Conservation (phyloP, 2,113 vertebrate genomes). For the Nestor notabilis region DNA sequence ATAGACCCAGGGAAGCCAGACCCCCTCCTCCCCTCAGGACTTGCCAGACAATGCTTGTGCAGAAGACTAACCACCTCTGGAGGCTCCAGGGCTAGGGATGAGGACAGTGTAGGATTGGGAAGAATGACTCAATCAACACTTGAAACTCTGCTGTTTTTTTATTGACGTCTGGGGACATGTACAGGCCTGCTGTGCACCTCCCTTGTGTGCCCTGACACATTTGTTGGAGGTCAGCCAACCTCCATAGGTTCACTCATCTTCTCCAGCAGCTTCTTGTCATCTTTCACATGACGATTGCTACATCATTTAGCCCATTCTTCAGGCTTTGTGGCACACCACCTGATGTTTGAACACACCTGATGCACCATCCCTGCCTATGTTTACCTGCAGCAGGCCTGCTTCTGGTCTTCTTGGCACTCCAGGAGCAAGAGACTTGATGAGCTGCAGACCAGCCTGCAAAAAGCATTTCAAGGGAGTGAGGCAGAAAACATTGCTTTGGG, state of each 20-base stretch:
- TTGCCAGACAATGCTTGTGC: background rate
- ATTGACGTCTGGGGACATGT: background rate
- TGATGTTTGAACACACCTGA: background rate
- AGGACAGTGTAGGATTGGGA: background rate
- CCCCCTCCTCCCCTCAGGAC: background rate
- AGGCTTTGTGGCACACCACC: background rate
- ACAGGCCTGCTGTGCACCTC: background rate
- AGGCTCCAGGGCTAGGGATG: background rate
- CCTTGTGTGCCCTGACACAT: background rate
- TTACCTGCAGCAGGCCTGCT: background rate
- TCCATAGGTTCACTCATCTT: background rate
- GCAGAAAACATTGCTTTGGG: background rate
- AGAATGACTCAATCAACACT: background rate
- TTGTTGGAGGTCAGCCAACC: background rate
- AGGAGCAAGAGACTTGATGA: background rate
- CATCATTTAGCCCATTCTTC: background rate
- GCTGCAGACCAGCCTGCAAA: background rate
- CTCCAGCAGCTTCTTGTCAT: accelerated
- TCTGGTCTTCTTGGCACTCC: background rate
- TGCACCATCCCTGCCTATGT: background rate
- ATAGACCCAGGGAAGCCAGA: background rate
- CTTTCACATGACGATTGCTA: background rate
- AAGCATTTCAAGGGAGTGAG: background rate
- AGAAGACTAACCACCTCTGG: background rate
- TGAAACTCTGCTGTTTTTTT: background rate